Evolutionary conservation across 2,113 vertebrate genomes (phyloP).

Genomic region (Formicarius rufipectus): DNA sequence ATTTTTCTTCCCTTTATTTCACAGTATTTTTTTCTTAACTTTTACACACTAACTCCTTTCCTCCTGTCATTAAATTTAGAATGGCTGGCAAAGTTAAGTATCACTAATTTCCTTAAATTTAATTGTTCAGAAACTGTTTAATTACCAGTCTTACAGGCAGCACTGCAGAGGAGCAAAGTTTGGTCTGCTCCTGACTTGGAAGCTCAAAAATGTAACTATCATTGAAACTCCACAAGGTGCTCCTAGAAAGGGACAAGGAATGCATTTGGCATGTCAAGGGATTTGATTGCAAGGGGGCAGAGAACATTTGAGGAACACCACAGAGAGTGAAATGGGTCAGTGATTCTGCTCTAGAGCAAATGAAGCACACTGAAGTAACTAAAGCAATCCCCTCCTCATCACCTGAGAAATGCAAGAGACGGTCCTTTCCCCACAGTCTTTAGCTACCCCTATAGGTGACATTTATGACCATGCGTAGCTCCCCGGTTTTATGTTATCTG

Average conservation of each 20-base stretch:
- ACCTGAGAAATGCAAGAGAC: not conserved
- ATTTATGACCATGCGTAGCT: not conserved
- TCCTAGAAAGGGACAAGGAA: not conserved
- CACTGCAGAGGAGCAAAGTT: not conserved
- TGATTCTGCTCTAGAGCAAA: not conserved
- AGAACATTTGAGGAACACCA: not conserved
- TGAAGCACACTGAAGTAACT: not conserved
- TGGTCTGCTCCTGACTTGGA: not conserved
- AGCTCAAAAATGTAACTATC: not conserved
- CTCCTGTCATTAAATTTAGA: not conserved
- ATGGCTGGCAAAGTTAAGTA: not conserved
- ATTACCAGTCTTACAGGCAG: not conserved
- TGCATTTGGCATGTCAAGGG: not conserved
- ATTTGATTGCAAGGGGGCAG: not conserved
- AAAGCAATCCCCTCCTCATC: not conserved
- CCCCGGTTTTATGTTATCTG: not conserved
- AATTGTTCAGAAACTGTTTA: not conserved
- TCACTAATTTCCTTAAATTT: not conserved
- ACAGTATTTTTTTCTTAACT: not conserved
- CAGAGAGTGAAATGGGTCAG: not conserved
- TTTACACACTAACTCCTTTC: not conserved
- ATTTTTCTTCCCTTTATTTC: not conserved
- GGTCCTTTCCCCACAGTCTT: not conserved
- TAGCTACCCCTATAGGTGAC: accelerated
- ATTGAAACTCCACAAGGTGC: not conserved